Evolutionary conservation across 2,113 vertebrate genomes (phyloP).

Genomic region (Miniopterus natalensis): DNA sequence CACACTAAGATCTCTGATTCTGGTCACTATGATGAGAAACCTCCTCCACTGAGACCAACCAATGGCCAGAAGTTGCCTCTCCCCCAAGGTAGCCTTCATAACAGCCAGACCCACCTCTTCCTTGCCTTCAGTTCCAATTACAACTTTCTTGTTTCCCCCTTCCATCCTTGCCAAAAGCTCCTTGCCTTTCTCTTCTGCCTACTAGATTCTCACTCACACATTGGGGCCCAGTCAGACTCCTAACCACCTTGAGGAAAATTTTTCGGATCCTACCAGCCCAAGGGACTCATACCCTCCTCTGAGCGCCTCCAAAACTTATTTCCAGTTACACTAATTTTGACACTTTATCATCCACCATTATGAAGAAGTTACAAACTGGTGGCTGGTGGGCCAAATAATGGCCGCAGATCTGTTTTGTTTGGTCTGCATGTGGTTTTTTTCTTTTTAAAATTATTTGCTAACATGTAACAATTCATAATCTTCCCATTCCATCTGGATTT

Average conservation of each 20-base stretch:
- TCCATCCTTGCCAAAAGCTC: neutral
- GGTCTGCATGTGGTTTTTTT: neutral
- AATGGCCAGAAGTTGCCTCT: neutral
- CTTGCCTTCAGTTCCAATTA: neutral
- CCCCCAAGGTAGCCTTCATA: neutral
- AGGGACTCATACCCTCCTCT: neutral
- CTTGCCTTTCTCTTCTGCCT: neutral
- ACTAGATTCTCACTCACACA: neutral
- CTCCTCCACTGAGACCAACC: neutral
- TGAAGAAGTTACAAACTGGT: constrained; percentile 11
- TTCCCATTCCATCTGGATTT: constrained; percentile 35
- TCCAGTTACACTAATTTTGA: neutral
- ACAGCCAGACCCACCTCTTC: neutral
- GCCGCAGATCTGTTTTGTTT: constrained; percentile 32
- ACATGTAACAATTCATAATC: constrained; percentile 4
- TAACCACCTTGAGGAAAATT: neutral
- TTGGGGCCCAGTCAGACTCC: neutral
- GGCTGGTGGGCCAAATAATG: constrained; percentile 1
- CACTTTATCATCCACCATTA: neutral
- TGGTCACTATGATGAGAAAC: neutral
- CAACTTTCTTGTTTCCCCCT: neutral
- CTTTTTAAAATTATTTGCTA: constrained; percentile 44
- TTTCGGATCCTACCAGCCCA: neutral
- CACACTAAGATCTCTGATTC: neutral
- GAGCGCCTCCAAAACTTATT: neutral